Conservation (phyloP, 2,113 vertebrate genomes). For the Hypocryptadius cinnamomeus region DNA sequence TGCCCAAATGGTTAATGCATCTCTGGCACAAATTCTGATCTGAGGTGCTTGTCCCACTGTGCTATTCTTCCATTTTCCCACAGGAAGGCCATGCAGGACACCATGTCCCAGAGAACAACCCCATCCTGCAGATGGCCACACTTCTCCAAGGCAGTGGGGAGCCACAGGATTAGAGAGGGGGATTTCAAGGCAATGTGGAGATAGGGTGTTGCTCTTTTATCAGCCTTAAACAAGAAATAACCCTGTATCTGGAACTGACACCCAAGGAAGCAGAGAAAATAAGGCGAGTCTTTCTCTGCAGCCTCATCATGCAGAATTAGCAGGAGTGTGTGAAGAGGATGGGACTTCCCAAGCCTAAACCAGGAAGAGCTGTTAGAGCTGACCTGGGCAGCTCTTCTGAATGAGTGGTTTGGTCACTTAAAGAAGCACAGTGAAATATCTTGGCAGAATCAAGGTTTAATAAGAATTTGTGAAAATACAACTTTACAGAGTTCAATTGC, state of each 20-base stretch:
- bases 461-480: neutral
- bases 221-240: neutral
- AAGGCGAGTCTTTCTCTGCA: neutral
- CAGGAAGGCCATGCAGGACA: accelerated
- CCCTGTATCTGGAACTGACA: neutral
- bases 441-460: neutral
- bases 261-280: neutral
- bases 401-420: neutral
- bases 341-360: neutral
- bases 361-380: neutral
- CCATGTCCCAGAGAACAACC: neutral
- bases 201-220: neutral
- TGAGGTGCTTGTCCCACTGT: neutral
- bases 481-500: neutral
- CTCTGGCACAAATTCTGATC: neutral
- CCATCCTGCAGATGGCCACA: too few species aligned
- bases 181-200: neutral
- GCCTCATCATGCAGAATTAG: neutral
- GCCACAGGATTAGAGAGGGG: neutral
- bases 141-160: accelerated
- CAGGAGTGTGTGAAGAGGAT: accelerated
- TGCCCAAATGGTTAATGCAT: neutral
- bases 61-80: neutral
- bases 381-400: neutral
- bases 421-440: neutral